A percentile compares a stretch with the other conserved stretches of the same genome.
phyloP scores from a whole-genome alignment of 2,797 vertebrate species.

The Tenualosa thibaudeaui region DNA sequence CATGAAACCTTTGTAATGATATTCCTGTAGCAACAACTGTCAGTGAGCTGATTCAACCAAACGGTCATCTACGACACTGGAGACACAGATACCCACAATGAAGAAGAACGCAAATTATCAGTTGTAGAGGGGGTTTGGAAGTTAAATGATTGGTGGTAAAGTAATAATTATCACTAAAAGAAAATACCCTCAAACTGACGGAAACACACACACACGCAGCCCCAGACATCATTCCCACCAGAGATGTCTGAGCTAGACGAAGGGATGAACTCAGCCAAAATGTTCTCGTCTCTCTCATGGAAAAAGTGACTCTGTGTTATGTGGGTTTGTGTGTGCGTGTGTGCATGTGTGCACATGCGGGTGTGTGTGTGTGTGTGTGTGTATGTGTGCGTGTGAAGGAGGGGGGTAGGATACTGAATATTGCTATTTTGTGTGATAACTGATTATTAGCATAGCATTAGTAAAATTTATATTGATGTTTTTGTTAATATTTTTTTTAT shows the following conservation, averaged over 20 bases:
- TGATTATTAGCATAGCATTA: background rate
- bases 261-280: constrained; percentile 76
- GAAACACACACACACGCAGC: constrained; percentile 45
- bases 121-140: background rate
- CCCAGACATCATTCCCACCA: constrained; percentile 59
- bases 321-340: constrained; percentile 40
- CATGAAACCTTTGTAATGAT: background rate
- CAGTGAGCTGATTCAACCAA: background rate
- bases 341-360: background rate
- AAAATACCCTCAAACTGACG: background rate
- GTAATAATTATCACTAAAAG: background rate
- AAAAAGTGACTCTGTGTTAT: constrained; percentile 75
- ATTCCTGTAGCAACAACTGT: background rate
- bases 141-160: background rate
- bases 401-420: background rate
- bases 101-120: background rate
- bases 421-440: background rate
- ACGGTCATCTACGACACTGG: background rate
- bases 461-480: background rate
- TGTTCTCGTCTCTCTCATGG: constrained; percentile 71
- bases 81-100: background rate
- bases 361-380: too few relatives aligned
- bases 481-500: too few relatives aligned
- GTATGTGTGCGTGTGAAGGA: too few relatives aligned
- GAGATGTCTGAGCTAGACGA: constrained; percentile 75